phyloP scores from a whole-genome alignment of 2,113 vertebrate genomes.

The Geococcyx californianus region DNA sequence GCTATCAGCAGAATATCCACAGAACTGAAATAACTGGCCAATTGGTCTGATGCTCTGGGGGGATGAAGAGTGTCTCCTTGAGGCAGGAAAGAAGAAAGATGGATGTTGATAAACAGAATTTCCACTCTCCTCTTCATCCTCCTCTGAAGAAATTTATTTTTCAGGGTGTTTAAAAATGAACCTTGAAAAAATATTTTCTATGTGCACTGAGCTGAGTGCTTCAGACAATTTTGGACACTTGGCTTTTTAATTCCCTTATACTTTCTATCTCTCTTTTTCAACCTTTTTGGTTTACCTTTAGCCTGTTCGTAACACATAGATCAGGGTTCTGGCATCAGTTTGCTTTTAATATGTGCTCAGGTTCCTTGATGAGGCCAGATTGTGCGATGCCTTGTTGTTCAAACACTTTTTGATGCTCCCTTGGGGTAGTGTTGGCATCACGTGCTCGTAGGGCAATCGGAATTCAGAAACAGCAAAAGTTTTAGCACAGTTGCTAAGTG shows the following conservation, averaged over 20 bases:
- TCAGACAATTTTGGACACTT: neutral
- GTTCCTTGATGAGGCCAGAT: neutral
- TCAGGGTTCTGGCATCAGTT: neutral
- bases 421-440: neutral
- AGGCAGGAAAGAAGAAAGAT: neutral
- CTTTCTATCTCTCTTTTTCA: neutral
- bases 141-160: neutral
- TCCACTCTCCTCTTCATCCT: neutral
- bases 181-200: neutral
- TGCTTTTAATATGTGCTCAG: neutral
- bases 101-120: neutral
- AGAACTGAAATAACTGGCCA: neutral
- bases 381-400: neutral
- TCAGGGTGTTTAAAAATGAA: neutral
- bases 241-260: neutral
- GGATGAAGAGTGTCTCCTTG: neutral
- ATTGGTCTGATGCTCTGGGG: neutral
- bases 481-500: neutral
- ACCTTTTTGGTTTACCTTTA: neutral
- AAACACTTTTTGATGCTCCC: neutral
- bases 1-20: constrained; percentile 4
- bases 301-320: neutral
- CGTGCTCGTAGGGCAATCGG: neutral
- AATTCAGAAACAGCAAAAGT: neutral
- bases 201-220: neutral